Base-by-base conservation (phyloP, 37 sponge, comb jelly and placozoan genomes). In the Haliclona indistincta region DNA sequence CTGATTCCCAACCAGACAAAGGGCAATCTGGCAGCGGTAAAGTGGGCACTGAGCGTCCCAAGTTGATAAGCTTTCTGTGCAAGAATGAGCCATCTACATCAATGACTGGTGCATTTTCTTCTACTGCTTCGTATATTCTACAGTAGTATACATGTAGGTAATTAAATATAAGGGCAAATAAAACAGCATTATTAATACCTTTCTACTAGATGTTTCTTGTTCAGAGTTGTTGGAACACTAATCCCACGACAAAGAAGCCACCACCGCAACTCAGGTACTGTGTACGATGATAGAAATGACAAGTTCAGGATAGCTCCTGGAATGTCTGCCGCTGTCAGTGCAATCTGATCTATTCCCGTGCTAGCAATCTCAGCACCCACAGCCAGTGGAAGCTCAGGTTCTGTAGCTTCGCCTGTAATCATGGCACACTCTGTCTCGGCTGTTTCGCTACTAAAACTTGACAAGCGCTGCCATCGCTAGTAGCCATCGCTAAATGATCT, bases 191-290 rank as follows among this genome's bases (percentile, higher is more conserved):
- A 35, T 22, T 19, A 23, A 38, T 22, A 35, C 76, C 34, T 60
- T 43, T 62, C 64, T 3, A 75, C 39, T 23, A 75, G 35, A 5
- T 66, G 29, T 43, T 47, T 22, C 66, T 64, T 76, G 62, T 30
- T 43, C 3, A 61, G 13, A 11, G 65, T 10, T n/a, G 73, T 26
- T 1, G 73, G 28, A 2, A 38, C 26, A 37, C 61, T 70, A 19
- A 79, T 68, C 2, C 70, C 80, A 3, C 52, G 54, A 33, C 70
- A 79, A 4, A 79, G 29, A 6, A 81, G 73, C 81, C 81, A 71
- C 81, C n/a, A n/a, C n/a, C n/a, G n/a, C n/a, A n/a, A n/a, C n/a
- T n/a, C n/a, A n/a, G n/a, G n/a, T n/a, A n/a, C n/a, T n/a, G n/a
- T n/a, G n/a, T n/a, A n/a, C n/a, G n/a, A n/a, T n/a, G n/a, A n/a